Evolutionary conservation across 2,113 vertebrate genomes (phyloP).

Genomic region (Enhydra lutris): DNA sequence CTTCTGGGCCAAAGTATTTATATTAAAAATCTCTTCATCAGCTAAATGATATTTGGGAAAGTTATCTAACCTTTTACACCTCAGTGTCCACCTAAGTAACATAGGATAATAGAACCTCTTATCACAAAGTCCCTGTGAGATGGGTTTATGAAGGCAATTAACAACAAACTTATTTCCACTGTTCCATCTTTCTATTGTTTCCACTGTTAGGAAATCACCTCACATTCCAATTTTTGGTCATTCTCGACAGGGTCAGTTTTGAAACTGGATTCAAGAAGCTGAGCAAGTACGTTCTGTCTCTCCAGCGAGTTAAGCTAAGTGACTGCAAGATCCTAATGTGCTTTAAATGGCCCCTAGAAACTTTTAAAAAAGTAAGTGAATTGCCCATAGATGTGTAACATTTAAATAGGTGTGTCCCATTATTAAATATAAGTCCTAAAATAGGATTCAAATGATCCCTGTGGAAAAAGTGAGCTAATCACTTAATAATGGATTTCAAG

Average conservation of each 20-base stretch:
- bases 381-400: neutral
- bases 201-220: neutral
- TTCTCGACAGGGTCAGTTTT: neutral
- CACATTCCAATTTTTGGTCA: neutral
- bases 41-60: neutral
- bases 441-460: conserved; percentile 19
- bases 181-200: neutral
- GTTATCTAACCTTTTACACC: neutral
- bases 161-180: conserved; percentile 5
- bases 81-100: neutral
- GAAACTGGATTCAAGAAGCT: neutral
- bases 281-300: neutral
- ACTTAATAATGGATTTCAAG: neutral
- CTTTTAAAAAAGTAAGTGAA: neutral
- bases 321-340: neutral
- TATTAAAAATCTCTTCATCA: neutral
- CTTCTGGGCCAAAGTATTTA: neutral
- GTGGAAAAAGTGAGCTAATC: neutral
- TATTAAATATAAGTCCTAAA: neutral
- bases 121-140: neutral
- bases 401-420: neutral
- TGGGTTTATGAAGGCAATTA: conserved; percentile 38
- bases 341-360: neutral
- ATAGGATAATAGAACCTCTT: neutral
- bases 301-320: neutral